A percentile compares a stretch with the other conserved stretches of the same genome.
phyloP scores from a whole-genome alignment of 1,140 invertebrate species.

The Limonius californicus region DNA sequence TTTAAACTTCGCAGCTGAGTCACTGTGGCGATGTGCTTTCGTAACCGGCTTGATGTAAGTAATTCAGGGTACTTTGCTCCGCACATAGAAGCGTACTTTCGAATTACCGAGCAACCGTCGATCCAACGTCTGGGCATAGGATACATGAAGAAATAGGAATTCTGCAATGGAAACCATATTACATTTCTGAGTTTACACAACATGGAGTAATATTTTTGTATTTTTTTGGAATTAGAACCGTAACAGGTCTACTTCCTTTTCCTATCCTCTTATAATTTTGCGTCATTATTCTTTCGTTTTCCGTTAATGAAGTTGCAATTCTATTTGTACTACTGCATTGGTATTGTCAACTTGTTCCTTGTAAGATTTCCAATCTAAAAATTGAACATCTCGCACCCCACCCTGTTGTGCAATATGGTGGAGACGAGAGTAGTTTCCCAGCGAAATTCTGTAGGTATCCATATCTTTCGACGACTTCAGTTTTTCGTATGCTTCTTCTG shows the following conservation, averaged over 20 bases:
- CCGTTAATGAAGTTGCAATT: neutral
- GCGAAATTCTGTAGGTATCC: neutral
- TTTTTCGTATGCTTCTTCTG: neutral
- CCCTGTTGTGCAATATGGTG: neutral
- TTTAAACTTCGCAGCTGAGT: neutral
- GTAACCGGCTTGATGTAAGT: neutral
- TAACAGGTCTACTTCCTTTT: slow-evolving; percentile 2
- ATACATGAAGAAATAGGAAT: neutral
- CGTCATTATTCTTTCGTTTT: neutral
- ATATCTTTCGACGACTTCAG: neutral
- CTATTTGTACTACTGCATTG: neutral
- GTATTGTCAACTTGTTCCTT: neutral
- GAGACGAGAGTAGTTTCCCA: neutral
- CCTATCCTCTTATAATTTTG: neutral
- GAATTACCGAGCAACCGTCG: neutral
- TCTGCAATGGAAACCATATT: neutral
- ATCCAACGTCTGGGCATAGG: neutral
- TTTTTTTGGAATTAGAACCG: neutral
- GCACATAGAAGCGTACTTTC: neutral
- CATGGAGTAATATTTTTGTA: neutral
- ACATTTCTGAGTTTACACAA: neutral
- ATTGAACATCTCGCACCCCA: neutral
- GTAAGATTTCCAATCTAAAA: neutral
- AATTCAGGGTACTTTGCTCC: neutral
- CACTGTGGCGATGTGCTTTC: neutral